Evolutionary conservation across 2,797 vertebrate species (phyloP), one percentile per base, ranked within the genome.

Genomic region (Pseudochirops cupreus): DNA sequence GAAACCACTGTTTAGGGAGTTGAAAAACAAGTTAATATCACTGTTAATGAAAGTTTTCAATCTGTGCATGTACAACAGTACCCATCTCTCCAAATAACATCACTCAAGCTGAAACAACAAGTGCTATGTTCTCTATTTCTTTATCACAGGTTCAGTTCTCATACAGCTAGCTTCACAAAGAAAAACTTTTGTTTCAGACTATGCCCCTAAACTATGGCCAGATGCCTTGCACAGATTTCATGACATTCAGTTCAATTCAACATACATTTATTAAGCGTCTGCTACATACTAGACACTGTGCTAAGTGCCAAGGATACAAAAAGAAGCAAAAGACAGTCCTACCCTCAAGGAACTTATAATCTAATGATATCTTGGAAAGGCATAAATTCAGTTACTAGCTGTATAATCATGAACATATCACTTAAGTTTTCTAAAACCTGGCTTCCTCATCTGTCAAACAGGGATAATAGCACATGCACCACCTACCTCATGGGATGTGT

Each of bases 141-240:
- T 62, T 90, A 56, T 31, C 62, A 93, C 13, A 67, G 31, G 29
- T n/a, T n/a, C 33, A n/a, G 33, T n/a, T 67, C 13, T 67, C 29
- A 31, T 33, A 56, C 91, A 90, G 94, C 39, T 59, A 90, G 39
- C 16, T 96, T 95, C 93, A 57, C 94, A 91, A 92, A 94, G 11
- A 74, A n/a, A 74, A 74, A n/a, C 14, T 94, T 95, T 95, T 92
- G 11, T 87, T 95, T 95, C 94, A 94, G 74, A 92, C 16, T 96
- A 21, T 94, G 16, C 26, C 28, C 94, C 90, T 53, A 90, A 59
- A 91, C 39, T 90, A 26, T 62, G 33, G 62, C 91, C 10, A 94
- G 58, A 91, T 1, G 90, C 56, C 56, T 91, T 90, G 33, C 1
- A 57, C 74, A 95, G 33, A 24, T 95, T 39, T 93, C 50, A 82